phyloP scores from a whole-genome alignment of 2,113 vertebrate genomes.

The Thermophis baileyi region DNA sequence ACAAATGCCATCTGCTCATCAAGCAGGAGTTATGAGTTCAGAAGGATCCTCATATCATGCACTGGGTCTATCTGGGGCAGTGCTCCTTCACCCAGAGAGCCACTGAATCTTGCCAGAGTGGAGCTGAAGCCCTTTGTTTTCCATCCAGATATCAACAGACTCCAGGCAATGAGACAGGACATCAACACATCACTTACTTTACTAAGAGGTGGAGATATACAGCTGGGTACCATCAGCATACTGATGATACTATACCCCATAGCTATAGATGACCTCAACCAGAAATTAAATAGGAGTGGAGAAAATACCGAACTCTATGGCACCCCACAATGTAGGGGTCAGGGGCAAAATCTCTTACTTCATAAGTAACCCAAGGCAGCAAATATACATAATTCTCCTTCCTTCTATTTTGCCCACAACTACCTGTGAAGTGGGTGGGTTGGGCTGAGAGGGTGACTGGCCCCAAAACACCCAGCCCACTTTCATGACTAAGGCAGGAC shows the following conservation, averaged over 20 bases:
- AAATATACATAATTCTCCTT: too few species aligned
- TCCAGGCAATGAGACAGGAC: neutral
- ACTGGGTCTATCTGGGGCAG: neutral
- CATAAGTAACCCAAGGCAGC: too few species aligned
- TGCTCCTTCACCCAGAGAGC: neutral
- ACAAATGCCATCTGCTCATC: neutral
- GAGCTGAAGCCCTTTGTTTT: neutral
- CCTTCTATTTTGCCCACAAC: too few species aligned
- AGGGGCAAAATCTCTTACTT: neutral
- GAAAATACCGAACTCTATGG: neutral
- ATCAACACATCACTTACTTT: neutral
- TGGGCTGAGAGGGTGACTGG: too few species aligned
- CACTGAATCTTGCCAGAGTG: neutral
- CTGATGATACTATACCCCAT: neutral
- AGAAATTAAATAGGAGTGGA: neutral
- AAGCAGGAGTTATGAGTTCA: neutral
- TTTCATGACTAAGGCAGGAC: too few species aligned
- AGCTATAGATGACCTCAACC: neutral
- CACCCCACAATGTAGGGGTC: neutral
- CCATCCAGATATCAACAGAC: neutral
- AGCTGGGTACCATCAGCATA: neutral
- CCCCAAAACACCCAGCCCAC: too few species aligned
- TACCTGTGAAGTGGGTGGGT: too few species aligned
- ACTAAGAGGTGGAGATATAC: neutral
- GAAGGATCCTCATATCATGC: neutral